phyloP scores from a whole-genome alignment of 2,888 invertebrate genomes.

The Lamproptera curius region DNA sequence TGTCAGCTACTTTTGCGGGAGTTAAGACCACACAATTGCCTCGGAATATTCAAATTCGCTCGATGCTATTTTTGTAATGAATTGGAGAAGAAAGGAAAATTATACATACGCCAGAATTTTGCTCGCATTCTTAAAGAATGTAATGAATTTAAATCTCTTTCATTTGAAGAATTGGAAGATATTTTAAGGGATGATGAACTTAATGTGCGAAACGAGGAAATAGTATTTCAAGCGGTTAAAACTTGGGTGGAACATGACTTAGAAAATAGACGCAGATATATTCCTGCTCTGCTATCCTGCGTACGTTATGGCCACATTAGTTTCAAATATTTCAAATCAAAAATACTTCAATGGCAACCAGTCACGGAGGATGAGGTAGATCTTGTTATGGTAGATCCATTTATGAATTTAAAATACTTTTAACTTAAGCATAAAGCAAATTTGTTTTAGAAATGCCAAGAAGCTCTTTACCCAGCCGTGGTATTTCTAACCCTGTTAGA shows the following conservation, averaged over 20 bases:
- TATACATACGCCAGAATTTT: slow-evolving; percentile 79
- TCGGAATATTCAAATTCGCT: slow-evolving; percentile 84
- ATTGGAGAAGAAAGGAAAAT: slow-evolving; percentile 79
- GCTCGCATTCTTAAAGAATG: slow-evolving; percentile 80
- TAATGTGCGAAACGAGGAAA: slow-evolving; percentile 84
- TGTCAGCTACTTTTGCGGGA: slow-evolving; percentile 82
- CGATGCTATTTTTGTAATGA: slow-evolving; percentile 83
- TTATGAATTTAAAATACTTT: slow-evolving; percentile 2
- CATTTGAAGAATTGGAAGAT: slow-evolving; percentile 79
- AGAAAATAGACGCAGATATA: slow-evolving; percentile 68
- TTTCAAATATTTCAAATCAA: slow-evolving; percentile 75
- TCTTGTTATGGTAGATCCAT: not conserved
- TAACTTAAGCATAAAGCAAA: slow-evolving; percentile 8
- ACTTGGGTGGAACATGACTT: slow-evolving; percentile 83
- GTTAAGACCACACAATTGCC: slow-evolving; percentile 82
- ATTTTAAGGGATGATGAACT: slow-evolving; percentile 84
- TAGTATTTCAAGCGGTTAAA: slow-evolving; percentile 85
- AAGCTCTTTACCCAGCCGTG: slow-evolving; percentile 72
- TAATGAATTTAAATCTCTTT: slow-evolving; percentile 80
- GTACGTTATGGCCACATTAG: slow-evolving; percentile 83
- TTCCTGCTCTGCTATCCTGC: slow-evolving; percentile 80
- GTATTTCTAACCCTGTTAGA: slow-evolving; percentile 73
- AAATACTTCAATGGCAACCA: slow-evolving; percentile 75
- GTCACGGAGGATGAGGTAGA: slow-evolving; percentile 71
- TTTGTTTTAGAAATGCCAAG: slow-evolving; percentile 72